Conservation (phyloP, 1,140 invertebrate genomes). For the Lepidurus packardi region DNA sequence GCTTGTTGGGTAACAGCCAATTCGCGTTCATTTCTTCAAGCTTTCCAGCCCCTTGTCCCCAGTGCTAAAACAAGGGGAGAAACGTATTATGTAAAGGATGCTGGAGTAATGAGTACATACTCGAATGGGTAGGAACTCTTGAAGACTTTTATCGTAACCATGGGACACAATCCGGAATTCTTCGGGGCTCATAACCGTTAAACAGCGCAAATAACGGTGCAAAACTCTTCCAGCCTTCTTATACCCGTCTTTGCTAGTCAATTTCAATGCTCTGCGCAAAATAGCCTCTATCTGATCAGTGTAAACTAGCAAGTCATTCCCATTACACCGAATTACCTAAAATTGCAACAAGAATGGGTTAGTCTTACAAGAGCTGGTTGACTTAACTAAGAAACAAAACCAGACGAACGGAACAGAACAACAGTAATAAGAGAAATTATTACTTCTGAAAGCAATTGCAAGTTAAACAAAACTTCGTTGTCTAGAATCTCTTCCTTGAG, state of each 20-base stretch:
- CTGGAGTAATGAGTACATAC: constrained; percentile 44
- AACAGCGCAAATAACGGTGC: constrained; percentile 51
- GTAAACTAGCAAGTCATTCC: constrained; percentile 56
- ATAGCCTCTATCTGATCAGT: constrained; percentile 54
- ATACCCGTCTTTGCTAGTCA: constrained; percentile 58
- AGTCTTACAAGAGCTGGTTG: constrained; percentile 34
- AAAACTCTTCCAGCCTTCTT: constrained; percentile 49
- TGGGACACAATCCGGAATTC: constrained; percentile 58
- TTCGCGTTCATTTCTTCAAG: constrained; percentile 59
- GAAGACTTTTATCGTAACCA: constrained; percentile 57
- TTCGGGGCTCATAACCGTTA: constrained; percentile 56
- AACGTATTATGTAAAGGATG: constrained; percentile 33
- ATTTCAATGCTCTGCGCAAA: constrained; percentile 55
- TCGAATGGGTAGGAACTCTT: constrained; percentile 65
- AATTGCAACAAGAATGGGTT: constrained; percentile 35
- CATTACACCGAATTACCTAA: constrained; percentile 53
- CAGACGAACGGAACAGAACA: too few species aligned
- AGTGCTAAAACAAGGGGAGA: constrained; percentile 47
- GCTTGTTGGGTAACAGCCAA: constrained; percentile 68
- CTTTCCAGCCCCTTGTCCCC: constrained; percentile 63
- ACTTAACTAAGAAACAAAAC: constrained; percentile 33
- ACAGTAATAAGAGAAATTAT: constrained; percentile 31
- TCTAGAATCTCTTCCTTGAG: constrained; percentile 67
- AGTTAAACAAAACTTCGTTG: constrained; percentile 68
- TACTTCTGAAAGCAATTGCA: constrained; percentile 68